phyloP scores from a whole-genome alignment of 1,140 invertebrate species.

The Lepidurus couesii region DNA sequence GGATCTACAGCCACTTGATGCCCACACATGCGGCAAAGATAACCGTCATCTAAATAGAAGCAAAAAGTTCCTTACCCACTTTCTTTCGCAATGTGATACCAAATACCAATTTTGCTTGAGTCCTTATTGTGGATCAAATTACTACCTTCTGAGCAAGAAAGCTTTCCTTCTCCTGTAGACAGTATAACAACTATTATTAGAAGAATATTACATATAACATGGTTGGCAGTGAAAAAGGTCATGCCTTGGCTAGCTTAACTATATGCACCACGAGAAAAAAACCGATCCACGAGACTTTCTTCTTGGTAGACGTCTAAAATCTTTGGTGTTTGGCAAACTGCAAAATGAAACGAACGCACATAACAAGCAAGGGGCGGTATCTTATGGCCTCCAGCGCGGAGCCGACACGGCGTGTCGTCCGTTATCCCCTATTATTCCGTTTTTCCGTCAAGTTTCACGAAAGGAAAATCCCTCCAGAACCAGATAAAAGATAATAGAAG shows the following conservation, averaged over 20 bases:
- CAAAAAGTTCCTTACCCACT: not conserved
- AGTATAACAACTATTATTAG: not conserved
- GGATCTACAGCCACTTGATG: conserved; percentile 16
- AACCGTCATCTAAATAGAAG: conserved; percentile 16
- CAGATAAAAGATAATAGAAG: too few species aligned
- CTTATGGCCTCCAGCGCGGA: too few species aligned
- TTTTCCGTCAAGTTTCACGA: too few species aligned
- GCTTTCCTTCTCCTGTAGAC: not conserved
- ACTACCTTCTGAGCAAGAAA: conserved; percentile 3
- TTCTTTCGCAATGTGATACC: too few species aligned
- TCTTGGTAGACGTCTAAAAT: not conserved
- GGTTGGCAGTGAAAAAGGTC: conserved; percentile 1
- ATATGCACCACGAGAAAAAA: not conserved
- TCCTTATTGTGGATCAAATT: not conserved
- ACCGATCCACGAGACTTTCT: not conserved
- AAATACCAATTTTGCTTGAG: not conserved
- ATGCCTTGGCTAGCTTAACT: not conserved
- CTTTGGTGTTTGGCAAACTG: not conserved
- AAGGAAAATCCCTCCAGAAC: too few species aligned
- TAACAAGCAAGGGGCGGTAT: too few species aligned
- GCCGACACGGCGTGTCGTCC: too few species aligned
- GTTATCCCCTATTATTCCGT: too few species aligned
- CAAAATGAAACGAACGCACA: too few species aligned
- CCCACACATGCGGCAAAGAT: conserved; percentile 33
- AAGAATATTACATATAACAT: conserved; percentile 1